Evolutionary conservation across 35 echinoderm and acorn worm genomes (phyloP).

Genomic region (Lytechinus variegatus): DNA sequence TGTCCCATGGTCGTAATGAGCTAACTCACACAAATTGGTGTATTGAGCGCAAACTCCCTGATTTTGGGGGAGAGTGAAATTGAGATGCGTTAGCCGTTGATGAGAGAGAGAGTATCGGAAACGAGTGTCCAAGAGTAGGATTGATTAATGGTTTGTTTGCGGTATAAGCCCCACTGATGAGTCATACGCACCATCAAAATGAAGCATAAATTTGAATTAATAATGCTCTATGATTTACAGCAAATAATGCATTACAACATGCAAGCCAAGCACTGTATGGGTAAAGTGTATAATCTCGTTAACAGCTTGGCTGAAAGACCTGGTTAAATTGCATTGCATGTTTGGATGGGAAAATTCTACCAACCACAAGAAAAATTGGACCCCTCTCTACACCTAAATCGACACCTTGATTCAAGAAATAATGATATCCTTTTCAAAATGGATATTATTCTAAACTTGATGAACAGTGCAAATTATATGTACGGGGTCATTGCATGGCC

Average conservation of each 20-base stretch:
- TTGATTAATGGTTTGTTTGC: constrained; percentile 13
- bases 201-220: constrained; percentile 6
- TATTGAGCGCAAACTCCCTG: not conserved
- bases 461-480: not conserved
- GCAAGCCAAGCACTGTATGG: not conserved
- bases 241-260: not conserved
- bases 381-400: not conserved
- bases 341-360: not conserved
- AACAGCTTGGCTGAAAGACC: not conserved
- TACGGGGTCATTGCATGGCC: constrained; percentile 27
- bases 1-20: not conserved
- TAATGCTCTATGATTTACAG: not conserved
- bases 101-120: not conserved
- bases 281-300: not conserved
- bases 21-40: not conserved
- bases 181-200: not conserved
- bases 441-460: not conserved
- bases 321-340: not conserved
- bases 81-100: not conserved
- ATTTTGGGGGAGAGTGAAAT: not conserved
- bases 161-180: not conserved
- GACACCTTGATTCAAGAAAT: not conserved
- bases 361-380: not conserved
- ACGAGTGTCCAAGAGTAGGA: not conserved
- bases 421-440: not conserved